phyloP scores from a whole-genome alignment of 2,797 vertebrate genomes.

The Coreius guichenoti region DNA sequence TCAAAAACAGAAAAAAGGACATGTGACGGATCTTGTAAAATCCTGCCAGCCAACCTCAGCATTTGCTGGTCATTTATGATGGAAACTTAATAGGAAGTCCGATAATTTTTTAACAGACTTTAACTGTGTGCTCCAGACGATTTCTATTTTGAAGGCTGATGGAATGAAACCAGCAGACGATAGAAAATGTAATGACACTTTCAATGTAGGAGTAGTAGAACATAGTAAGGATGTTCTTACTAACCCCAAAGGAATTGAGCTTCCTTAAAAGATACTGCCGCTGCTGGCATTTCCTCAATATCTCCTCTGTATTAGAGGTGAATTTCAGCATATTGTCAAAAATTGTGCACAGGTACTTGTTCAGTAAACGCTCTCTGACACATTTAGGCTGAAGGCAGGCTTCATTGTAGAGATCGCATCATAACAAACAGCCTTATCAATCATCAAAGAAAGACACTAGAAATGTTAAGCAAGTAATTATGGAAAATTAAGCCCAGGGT shows the following conservation, averaged over 20 bases:
- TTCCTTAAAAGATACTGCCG: background rate
- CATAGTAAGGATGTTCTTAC: background rate
- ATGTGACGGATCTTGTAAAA: too few relatives aligned
- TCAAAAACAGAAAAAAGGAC: too few relatives aligned
- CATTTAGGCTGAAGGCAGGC: background rate
- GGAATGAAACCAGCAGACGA: background rate
- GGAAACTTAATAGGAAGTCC: background rate
- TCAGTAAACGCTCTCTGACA: background rate
- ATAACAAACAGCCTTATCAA: background rate
- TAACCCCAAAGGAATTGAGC: background rate
- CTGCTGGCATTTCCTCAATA: background rate
- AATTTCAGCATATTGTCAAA: background rate
- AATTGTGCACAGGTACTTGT: background rate
- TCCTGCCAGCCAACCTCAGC: too few relatives aligned
- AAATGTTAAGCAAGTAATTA: conserved; percentile 14
- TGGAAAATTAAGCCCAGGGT: background rate
- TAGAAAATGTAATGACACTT: background rate
- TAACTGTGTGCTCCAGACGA: background rate
- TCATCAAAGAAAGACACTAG: conserved; percentile 1
- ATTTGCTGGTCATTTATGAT: background rate
- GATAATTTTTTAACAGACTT: background rate
- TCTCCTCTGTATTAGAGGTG: background rate
- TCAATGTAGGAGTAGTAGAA: background rate
- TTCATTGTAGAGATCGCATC: background rate
- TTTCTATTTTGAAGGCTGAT: background rate